phyloP scores from a whole-genome alignment of 2,888 invertebrate species.

The Rutpela maculata region DNA sequence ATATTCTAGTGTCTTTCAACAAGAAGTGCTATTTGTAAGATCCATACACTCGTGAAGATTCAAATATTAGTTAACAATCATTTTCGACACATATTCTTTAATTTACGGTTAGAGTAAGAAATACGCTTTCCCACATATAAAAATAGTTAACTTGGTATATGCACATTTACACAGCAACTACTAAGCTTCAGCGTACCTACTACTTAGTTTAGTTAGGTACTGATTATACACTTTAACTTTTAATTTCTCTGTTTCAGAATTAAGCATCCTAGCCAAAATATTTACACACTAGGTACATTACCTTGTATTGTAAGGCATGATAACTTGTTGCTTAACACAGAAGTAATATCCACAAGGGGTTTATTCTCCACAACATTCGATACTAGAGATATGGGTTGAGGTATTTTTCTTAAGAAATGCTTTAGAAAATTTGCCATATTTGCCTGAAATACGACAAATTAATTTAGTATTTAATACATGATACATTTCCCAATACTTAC shows the following conservation, averaged over 20 bases:
- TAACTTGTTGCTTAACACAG: conserved; percentile 56
- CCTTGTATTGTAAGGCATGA: conserved; percentile 61
- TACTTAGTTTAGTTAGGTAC: no score
- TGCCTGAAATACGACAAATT: conserved; percentile 5
- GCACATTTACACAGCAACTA: not conserved
- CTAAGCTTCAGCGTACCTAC: no score
- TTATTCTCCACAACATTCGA: conserved; percentile 35
- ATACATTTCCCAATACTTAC: not conserved
- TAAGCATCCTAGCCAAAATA: not conserved
- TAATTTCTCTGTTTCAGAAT: not conserved
- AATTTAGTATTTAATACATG: not conserved
- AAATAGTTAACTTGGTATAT: not conserved
- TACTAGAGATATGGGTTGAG: conserved; percentile 45
- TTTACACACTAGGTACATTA: conserved; percentile 29
- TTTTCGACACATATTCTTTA: no score
- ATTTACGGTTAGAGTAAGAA: no score
- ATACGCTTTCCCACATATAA: no score
- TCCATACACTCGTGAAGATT: no score
- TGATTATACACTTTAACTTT: not conserved
- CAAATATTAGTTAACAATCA: no score
- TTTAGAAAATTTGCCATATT: conserved; percentile 58
- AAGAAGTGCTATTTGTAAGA: no score
- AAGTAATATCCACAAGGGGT: conserved; percentile 42
- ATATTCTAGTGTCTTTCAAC: no score
- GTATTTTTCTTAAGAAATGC: conserved; percentile 52